phyloP scores from a whole-genome alignment of 1,140 invertebrate genomes.

The Drosophila nikananu region DNA sequence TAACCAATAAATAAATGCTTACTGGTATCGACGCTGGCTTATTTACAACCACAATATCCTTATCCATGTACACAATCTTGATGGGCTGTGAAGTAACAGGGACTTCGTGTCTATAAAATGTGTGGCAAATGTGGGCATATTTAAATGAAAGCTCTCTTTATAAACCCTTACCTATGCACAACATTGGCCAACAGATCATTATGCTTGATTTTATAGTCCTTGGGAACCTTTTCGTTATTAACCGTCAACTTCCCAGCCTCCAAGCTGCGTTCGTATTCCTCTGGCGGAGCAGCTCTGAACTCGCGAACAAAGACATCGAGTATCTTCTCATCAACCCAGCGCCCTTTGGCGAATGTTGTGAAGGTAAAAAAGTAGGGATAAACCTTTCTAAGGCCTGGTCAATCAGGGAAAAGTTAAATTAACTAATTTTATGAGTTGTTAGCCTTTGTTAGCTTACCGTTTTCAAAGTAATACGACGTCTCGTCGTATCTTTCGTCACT shows the following conservation, averaged over 20 bases:
- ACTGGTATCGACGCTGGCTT: conserved; percentile 99
- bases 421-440: neutral
- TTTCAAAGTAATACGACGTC: conserved; percentile 98
- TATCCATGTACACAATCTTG: conserved; percentile 98
- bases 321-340: conserved; percentile 98
- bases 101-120: conserved; percentile 95
- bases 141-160: conserved; percentile 15
- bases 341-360: conserved; percentile 97
- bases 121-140: conserved; percentile 27
- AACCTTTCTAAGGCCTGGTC: conserved; percentile 96
- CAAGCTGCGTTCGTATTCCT: conserved; percentile 96
- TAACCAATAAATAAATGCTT: conserved; percentile 86
- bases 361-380: conserved; percentile 99
- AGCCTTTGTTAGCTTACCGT: conserved; percentile 88
- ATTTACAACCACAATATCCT: conserved; percentile 99
- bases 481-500: conserved; percentile 97
- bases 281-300: conserved; percentile 96
- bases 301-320: conserved; percentile 97
- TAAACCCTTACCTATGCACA: conserved; percentile 93
- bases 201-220: conserved; percentile 96
- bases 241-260: conserved; percentile 96
- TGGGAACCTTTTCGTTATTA: conserved; percentile 96
- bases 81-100: conserved; percentile 97
- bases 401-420: neutral
- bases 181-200: conserved; percentile 97